Percentiles rank a stretch among this genome's conserved stretches.
phyloP scores from a whole-genome alignment of 2,797 vertebrate genomes.

The Periophthalmus magnuspinnatus region DNA sequence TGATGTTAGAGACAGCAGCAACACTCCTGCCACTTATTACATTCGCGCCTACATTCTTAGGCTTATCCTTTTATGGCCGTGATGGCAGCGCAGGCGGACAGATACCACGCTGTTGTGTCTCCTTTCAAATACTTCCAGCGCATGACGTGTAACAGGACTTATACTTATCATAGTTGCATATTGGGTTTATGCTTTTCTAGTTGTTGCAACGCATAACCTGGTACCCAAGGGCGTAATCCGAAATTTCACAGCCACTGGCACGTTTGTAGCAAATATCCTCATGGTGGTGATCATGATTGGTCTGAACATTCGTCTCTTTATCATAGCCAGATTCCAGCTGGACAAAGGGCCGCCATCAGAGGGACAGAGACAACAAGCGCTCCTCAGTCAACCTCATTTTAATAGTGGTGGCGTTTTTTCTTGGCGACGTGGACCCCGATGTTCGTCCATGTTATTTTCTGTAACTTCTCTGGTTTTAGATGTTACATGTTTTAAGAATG shows the following conservation, averaged over 20 bases:
- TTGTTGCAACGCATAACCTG: constrained; percentile 66
- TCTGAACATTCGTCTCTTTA: constrained; percentile 73
- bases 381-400: constrained; percentile 74
- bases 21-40: constrained; percentile 67
- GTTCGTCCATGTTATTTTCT: constrained; percentile 63
- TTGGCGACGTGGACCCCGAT: constrained; percentile 73
- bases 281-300: constrained; percentile 76
- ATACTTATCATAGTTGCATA: constrained; percentile 68
- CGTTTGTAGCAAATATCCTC: constrained; percentile 72
- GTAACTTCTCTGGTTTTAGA: constrained; percentile 50
- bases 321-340: constrained; percentile 76
- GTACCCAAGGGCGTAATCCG: constrained; percentile 55
- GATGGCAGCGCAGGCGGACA: constrained; percentile 79
- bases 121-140: constrained; percentile 74
- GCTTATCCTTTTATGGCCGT: constrained; percentile 81
- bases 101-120: constrained; percentile 74
- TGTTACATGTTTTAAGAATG: constrained; percentile 73
- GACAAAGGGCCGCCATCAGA: constrained; percentile 59
- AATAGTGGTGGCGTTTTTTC: constrained; percentile 73
- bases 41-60: constrained; percentile 76
- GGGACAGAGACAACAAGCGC: constrained; percentile 72
- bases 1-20: constrained; percentile 67
- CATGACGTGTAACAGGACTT: constrained; percentile 71
- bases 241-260: constrained; percentile 58
- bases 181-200: constrained; percentile 77